phyloP scores from a whole-genome alignment of 2,113 vertebrate genomes.

The Varanus salvator region DNA sequence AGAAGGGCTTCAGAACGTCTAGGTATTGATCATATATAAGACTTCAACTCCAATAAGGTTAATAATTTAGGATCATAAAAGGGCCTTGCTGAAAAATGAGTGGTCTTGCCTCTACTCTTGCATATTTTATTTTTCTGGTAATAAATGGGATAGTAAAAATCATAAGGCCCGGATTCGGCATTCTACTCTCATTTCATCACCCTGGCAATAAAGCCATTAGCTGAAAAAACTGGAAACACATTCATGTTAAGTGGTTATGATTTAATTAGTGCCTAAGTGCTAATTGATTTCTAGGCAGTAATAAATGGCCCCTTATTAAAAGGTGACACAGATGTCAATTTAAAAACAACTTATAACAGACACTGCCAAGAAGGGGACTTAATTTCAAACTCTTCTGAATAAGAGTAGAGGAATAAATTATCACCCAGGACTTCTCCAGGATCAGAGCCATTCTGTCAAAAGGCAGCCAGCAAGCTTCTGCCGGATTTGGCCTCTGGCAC shows the following conservation, averaged over 20 bases:
- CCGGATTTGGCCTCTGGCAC: background rate
- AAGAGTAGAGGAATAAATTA: background rate
- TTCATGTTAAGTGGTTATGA: constrained; percentile 25
- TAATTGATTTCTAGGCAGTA: constrained; percentile 20
- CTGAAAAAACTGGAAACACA: constrained; percentile 3
- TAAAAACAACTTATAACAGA: constrained; percentile 18
- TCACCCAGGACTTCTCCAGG: background rate
- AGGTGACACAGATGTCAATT: constrained; percentile 20
- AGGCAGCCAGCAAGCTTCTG: background rate
- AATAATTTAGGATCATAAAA: background rate
- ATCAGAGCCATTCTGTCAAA: background rate
- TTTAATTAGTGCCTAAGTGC: constrained; percentile 35
- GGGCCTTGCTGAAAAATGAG: background rate
- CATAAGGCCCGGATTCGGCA: background rate
- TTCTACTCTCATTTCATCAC: constrained; percentile 7
- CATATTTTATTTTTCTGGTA: background rate
- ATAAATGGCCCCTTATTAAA: constrained; percentile 25
- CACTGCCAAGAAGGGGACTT: background rate
- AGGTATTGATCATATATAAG: background rate
- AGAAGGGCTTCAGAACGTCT: background rate
- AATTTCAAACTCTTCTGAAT: background rate
- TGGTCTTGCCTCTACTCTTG: background rate
- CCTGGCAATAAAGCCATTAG: background rate
- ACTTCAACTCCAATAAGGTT: background rate
- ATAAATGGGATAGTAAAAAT: background rate